Conservation (phyloP, 2,888 invertebrate species). For the Leptinotarsa haldemani region DNA sequence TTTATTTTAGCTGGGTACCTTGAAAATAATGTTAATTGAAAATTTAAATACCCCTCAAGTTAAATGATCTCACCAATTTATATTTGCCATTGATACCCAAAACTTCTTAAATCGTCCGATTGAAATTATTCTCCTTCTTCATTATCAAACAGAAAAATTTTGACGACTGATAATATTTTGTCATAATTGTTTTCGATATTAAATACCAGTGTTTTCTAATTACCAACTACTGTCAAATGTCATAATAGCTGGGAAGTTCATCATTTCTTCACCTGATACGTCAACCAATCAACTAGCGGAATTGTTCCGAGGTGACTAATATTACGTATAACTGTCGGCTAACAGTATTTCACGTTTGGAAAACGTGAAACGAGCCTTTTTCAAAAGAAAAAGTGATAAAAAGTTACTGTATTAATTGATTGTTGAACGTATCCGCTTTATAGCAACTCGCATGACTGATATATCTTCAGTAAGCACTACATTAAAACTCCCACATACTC, state of each 20-base stretch:
- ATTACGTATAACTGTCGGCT: no score
- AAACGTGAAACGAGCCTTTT: no score
- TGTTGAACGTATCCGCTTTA: no score
- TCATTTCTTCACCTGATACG: not conserved
- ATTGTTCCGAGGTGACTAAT: no score
- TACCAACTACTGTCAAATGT: constrained; percentile 2
- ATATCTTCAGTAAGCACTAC: no score
- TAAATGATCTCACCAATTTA: constrained; percentile 51
- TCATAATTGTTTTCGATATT: constrained; percentile 44
- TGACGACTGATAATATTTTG: constrained; percentile 46
- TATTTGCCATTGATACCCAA: constrained; percentile 52
- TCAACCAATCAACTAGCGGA: not conserved
- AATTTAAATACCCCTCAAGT: constrained; percentile 18
- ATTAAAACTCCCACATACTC: no score
- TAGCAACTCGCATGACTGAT: no score
- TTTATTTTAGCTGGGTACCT: constrained; percentile 57
- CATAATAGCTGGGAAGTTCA: not conserved
- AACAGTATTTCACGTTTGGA: no score
- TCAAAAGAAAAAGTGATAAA: no score
- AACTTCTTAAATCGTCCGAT: constrained; percentile 32
- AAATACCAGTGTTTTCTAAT: constrained; percentile 13
- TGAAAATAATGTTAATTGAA: constrained; percentile 5
- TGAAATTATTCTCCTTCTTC: constrained; percentile 41
- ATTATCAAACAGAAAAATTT: constrained; percentile 51
- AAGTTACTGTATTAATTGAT: no score